Base-by-base conservation (phyloP, 2,888 invertebrate genomes). In the Gibbula magus region DNA sequence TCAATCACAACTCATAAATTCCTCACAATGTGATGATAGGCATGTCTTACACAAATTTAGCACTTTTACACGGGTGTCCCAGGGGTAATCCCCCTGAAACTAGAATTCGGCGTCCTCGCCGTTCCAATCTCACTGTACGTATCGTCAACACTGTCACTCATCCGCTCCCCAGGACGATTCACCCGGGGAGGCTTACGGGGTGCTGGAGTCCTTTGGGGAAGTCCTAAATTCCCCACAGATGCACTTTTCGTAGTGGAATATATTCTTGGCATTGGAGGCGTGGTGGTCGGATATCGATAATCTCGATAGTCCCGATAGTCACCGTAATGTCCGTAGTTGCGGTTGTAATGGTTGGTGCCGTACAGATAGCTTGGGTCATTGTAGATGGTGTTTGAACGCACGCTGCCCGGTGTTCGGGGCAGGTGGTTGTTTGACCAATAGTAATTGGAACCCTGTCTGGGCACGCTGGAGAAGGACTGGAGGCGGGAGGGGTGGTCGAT, bases 171-270 rank as follows among this genome's bases (percentile, higher is more conserved):
- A 0, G 89, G 88, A 74, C 88, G 85, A 80, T 88, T 88, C 51
- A 86, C 74, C 8, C 90, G 77, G 2, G 90, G 90, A 16, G 90
- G 90, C 75, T 89, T 89, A 79, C 88, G 87, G 20, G 89, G 89
- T 3, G 87, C 86, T 20, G 83, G 75, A 10, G 84, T 79, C 53
- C 86, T 85, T 51, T 87, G 78, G 76, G 82, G 79, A 13, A 83
- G 81, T 39, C 88, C 88, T 25, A 90, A 80, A 82, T 89, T 86
- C 51, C 88, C 88, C 10, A 89, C 88, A 29, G 90, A 90, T 83
- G 88, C 88, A 87, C 89, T 90, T 81, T 87, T 88, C 70, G 84
- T 81, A 20, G 79, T 78, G n/a, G 75, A 73, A 29, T 77, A 73
- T 10, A 82, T 79, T 73, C 80, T 80, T 53, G 81, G 77, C 51